phyloP scores from a whole-genome alignment of 1,140 invertebrate genomes.

The Zophobas atratus region DNA sequence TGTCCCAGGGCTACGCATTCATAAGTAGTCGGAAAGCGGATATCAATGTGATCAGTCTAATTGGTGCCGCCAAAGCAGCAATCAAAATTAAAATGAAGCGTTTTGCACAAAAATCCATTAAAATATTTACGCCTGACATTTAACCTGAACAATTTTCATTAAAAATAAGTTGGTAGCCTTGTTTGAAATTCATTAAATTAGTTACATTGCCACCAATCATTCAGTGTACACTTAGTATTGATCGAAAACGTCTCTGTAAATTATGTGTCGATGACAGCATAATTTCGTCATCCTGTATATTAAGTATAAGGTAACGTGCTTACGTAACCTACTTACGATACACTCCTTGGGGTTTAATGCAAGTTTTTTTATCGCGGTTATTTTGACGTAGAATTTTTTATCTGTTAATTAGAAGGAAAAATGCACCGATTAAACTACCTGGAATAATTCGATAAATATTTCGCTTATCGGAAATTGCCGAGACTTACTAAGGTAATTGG shows the following conservation, averaged over 20 bases:
- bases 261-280: conserved; percentile 37
- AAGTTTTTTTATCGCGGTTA: conserved; percentile 24
- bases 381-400: conserved; percentile 22
- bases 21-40: conserved; percentile 12
- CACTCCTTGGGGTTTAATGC: background rate
- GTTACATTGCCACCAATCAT: conserved; percentile 39
- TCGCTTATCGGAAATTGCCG: conserved; percentile 15
- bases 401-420: conserved; percentile 15
- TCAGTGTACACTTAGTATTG: conserved; percentile 3
- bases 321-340: conserved; percentile 11
- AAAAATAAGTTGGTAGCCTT: conserved; percentile 39
- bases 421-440: conserved; percentile 21
- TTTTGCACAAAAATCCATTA: conserved; percentile 27
- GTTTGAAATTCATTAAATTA: conserved; percentile 38
- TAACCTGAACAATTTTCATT: conserved; percentile 32
- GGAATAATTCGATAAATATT: conserved; percentile 10
- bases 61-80: conserved; percentile 13
- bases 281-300: conserved; percentile 33
- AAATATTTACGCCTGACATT: conserved; percentile 34
- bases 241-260: conserved; percentile 24
- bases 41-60: conserved; percentile 10
- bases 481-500: conserved; percentile 8
- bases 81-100: conserved; percentile 18
- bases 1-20: background rate
- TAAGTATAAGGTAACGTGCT: conserved; percentile 22